Conservation (phyloP, 2,888 invertebrate genomes). For the Nomada ruficornis region DNA sequence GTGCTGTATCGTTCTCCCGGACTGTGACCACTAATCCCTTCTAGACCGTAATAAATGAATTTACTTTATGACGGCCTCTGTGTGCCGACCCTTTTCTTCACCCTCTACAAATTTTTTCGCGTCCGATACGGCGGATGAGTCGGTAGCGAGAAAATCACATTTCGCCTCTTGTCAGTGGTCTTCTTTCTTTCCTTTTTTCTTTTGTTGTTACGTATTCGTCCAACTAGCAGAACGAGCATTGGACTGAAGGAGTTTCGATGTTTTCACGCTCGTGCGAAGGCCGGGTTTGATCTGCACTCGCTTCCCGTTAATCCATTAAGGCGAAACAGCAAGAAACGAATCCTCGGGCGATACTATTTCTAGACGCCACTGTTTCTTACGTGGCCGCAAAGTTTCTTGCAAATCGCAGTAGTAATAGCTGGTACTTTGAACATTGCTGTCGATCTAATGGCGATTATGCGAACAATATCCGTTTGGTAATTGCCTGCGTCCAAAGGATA, state of each 20-base stretch:
- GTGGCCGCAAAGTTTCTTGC: background rate
- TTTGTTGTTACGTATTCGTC: background rate
- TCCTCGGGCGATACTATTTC: background rate
- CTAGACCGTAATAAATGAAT: conserved; percentile 30
- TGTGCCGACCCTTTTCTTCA: background rate
- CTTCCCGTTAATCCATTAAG: conserved; percentile 4
- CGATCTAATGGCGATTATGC: background rate
- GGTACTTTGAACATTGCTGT: background rate
- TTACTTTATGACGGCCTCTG: background rate
- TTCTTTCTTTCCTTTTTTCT: background rate
- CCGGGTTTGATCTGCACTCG: too few species aligned
- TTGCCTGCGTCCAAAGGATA: conserved; percentile 15
- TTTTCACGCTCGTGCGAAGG: background rate
- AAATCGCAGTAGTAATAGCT: conserved; percentile 2
- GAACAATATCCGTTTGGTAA: background rate
- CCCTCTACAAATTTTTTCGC: background rate
- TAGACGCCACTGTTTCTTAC: background rate
- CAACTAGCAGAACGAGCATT: background rate
- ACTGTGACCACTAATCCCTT: conserved; percentile 4
- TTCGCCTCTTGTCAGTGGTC: too few species aligned
- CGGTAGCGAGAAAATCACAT: background rate
- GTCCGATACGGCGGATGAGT: background rate
- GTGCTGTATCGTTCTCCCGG: background rate
- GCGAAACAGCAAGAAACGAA: background rate
- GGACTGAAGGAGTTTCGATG: background rate